Conservation (phyloP, 30 jellyfish, hydroid and myxozoan species). For the Clytia hemisphaerica region DNA sequence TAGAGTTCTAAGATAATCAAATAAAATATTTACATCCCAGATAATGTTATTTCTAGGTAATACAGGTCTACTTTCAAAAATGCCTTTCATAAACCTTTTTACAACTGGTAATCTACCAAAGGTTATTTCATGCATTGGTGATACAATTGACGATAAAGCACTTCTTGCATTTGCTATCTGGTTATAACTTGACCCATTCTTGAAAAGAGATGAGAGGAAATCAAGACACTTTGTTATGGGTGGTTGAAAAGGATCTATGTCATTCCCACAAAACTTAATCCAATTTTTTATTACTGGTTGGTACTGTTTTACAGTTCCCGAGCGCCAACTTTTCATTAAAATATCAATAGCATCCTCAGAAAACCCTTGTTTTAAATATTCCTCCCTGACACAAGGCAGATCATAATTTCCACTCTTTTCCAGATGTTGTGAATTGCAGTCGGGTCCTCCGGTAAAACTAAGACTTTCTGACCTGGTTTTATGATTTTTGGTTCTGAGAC, state of each 20-base stretch:
- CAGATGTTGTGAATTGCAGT: constrained; percentile 8
- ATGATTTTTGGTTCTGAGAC: background rate
- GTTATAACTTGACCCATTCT: constrained; percentile 11
- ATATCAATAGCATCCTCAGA: background rate
- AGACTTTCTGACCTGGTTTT: constrained; percentile 20
- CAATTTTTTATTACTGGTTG: background rate
- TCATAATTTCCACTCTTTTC: constrained; percentile 2
- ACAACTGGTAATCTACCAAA: constrained; percentile 15
- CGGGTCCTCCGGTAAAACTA: constrained; percentile 18
- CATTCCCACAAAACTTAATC: constrained; percentile 14
- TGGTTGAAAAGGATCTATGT: constrained; percentile 7
- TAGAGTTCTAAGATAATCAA: background rate
- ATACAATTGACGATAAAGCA: constrained; percentile 16
- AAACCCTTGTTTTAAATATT: constrained; percentile 4
- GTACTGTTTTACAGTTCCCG: constrained; percentile 29
- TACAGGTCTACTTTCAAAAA: constrained; percentile 8
- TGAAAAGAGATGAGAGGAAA: background rate
- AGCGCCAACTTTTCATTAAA: constrained; percentile 3
- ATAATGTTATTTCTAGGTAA: constrained; percentile 10
- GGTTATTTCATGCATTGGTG: background rate
- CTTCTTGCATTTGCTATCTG: constrained; percentile 18
- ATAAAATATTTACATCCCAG: constrained; percentile 29
- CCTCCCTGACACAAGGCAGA: constrained; percentile 36
- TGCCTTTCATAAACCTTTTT: constrained; percentile 27
- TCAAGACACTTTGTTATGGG: constrained; percentile 5